These are phyloP conservation scores for Scolopax bukidnonensis DNA, from an alignment of 2,797 vertebrate genomes.

Conservation along the genomic window DNA sequence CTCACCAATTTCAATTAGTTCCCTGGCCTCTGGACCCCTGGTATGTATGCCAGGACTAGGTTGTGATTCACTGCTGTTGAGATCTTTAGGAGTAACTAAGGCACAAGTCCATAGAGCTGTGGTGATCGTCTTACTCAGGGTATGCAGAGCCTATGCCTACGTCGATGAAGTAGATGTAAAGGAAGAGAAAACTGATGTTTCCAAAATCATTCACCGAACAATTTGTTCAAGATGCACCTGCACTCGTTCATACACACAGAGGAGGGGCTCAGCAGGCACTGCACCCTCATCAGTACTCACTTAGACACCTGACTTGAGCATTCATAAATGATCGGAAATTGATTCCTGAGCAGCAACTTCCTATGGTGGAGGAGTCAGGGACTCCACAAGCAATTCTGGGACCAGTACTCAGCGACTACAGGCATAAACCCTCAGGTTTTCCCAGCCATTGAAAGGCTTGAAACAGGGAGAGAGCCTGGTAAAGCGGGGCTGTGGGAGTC, in stretches of 20 bases:
- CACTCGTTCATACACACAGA: fast-evolving
- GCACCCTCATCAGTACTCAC: too few relatives aligned
- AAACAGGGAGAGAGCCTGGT: too few relatives aligned
- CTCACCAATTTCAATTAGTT: neutral
- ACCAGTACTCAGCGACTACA: neutral
- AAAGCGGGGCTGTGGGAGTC: neutral
- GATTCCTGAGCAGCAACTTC: neutral
- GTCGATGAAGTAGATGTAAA: neutral
- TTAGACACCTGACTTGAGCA: neutral
- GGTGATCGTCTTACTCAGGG: neutral
- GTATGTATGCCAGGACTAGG: neutral
- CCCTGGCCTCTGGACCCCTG: neutral
- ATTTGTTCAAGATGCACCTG: neutral
- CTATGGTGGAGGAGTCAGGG: neutral
- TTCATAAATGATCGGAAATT: neutral
- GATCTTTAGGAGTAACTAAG: neutral
- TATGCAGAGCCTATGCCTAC: neutral
- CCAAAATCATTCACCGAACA: neutral
- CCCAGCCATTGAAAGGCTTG: neutral
- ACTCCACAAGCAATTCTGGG: neutral
- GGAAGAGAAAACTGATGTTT: neutral
- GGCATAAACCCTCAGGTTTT: neutral
- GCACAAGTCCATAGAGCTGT: neutral
- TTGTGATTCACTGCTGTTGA: neutral
- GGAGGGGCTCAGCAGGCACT: neutral